Evolutionary conservation across 2,113 vertebrate genomes (phyloP), one percentile per base, ranked within the genome.

Genomic region (Brachionichthys hirsutus): DNA sequence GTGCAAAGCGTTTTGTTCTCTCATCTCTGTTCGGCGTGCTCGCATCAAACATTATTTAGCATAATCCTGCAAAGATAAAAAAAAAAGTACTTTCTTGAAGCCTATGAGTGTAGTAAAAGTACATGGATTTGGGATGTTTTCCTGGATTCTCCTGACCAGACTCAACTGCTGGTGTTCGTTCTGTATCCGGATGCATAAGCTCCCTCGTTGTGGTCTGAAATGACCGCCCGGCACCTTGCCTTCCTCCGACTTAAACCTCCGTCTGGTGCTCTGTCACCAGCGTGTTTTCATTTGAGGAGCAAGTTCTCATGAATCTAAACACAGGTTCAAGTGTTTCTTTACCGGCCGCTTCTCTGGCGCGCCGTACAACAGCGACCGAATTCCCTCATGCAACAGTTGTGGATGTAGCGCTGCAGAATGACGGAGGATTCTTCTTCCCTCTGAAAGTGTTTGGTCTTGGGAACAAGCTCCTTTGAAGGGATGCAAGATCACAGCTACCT

Each of bases 401-500:
- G 24, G 24, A 30, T 30, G 24, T 30, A n/a, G n/a, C n/a, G n/a
- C 54, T 60, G 63, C 49, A 66, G 68, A 66, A 76, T 49, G 57
- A 77, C 69, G 58, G 72, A 53, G 66, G 24, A 54, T 22, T 44
- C 41, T 30, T 50, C 42, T 55, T 18, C 47, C 36, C 41, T 55
- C 55, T 52, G 44, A 76, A 82, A 72, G 70, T 49, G 50, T 75
- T 75, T 73, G 52, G 38, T 64, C 59, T 38, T 70, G 43, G 67
- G 56, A 73, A 77, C 64, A 54, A 47, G 60, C 78, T 51, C 51
- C 62, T 85, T 82, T 85, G 76, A 86, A 75, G 67, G 54, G 66
- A 70, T 72, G 64, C 60, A 75, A 71, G 74, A 80, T 83, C 73
- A 78, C 88, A 92, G 89, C 88, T 91, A 90, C 85, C 91, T 89